These are phyloP conservation scores for Dasyornis broadbenti DNA, from an alignment of 2,113 vertebrate genomes.

Conservation along the genomic window DNA sequence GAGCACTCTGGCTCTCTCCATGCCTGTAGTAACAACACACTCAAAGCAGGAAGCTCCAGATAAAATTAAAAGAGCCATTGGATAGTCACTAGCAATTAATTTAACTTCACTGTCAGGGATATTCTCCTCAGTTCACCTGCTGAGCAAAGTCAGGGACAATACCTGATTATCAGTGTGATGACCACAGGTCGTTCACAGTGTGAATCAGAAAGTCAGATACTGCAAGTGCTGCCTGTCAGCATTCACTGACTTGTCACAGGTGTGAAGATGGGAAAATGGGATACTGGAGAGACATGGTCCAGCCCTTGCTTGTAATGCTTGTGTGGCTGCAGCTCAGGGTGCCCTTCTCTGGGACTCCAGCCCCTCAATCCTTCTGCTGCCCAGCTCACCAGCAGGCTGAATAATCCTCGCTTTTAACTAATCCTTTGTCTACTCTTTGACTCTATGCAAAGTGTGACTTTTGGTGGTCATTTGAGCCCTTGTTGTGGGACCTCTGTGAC, in stretches of 20 bases:
- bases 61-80: background rate
- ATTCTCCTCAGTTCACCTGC: background rate
- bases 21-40: background rate
- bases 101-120: background rate
- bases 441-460: background rate
- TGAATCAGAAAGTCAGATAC: background rate
- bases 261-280: background rate
- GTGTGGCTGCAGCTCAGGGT: background rate
- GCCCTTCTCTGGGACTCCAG: background rate
- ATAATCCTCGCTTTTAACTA: background rate
- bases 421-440: background rate
- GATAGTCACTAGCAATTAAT: background rate
- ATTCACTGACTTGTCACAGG: background rate
- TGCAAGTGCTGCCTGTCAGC: background rate
- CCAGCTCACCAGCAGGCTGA: background rate
- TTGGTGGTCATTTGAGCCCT: constrained; percentile 5
- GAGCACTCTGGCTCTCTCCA: background rate
- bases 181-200: background rate
- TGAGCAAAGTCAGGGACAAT: background rate
- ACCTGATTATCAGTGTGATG: background rate
- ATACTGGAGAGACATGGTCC: background rate
- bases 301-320: background rate
- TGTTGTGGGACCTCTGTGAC: background rate
- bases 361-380: background rate
- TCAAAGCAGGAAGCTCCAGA: background rate